A percentile compares a stretch with the other conserved stretches of the same genome.
Conservation (phyloP, 2,113 vertebrate genomes). For the Myrmecophaga tridactyla region DNA sequence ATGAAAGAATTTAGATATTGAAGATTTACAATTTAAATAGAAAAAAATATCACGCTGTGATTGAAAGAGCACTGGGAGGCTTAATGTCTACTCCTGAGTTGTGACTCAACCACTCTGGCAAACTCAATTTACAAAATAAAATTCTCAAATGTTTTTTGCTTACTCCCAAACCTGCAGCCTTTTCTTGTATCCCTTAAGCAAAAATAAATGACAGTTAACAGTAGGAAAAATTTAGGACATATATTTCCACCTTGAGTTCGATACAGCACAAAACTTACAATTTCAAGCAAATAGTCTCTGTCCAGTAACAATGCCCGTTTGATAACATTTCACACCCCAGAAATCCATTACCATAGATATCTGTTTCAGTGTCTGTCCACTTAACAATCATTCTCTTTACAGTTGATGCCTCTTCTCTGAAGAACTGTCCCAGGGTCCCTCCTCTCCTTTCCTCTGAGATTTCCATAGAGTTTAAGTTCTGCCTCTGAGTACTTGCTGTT, state of each 20-base stretch:
- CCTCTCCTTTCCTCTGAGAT: slow-evolving; percentile 37
- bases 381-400: slow-evolving; percentile 64
- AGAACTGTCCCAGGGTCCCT: slow-evolving; percentile 46
- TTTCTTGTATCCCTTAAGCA: slow-evolving; percentile 39
- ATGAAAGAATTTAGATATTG: slow-evolving; percentile 22
- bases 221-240: slow-evolving; percentile 64
- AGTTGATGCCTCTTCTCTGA: slow-evolving; percentile 52
- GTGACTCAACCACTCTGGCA: background rate
- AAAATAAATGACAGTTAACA: slow-evolving; percentile 57
- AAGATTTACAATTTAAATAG: background rate
- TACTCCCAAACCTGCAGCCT: slow-evolving; percentile 6
- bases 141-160: background rate
- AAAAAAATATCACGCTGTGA: background rate
- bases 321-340: slow-evolving; percentile 71
- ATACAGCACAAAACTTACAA: slow-evolving; percentile 60
- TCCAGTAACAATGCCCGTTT: slow-evolving; percentile 50
- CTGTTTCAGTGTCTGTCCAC: slow-evolving; percentile 69
- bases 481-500: slow-evolving; percentile 63
- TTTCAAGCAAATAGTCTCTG: slow-evolving; percentile 69
- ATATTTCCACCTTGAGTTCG: slow-evolving; percentile 61
- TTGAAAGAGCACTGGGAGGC: background rate
- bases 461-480: slow-evolving; percentile 38
- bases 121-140: slow-evolving; percentile 22
- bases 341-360: slow-evolving; percentile 77
- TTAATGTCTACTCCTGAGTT: background rate